phyloP scores from a whole-genome alignment of 2,797 vertebrate species.

The Phrynocephalus vlangalii region DNA sequence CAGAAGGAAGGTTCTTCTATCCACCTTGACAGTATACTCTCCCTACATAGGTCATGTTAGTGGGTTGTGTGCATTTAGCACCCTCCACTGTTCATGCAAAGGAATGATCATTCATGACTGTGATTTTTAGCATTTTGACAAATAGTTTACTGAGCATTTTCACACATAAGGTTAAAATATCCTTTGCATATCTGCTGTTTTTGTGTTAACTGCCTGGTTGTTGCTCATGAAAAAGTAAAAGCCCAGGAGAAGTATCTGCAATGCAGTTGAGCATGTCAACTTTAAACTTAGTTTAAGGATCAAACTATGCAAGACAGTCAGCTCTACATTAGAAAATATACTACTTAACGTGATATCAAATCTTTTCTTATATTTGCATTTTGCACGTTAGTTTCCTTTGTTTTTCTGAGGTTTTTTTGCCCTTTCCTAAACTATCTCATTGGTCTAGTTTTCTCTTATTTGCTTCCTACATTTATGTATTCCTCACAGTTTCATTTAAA shows the following conservation, averaged over 20 bases:
- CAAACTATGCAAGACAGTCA: neutral
- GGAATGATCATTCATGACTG: neutral
- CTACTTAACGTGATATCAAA: too few relatives aligned
- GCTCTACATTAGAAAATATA: too few relatives aligned
- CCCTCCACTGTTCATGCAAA: neutral
- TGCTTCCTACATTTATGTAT: too few relatives aligned
- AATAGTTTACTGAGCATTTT: neutral
- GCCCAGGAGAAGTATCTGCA: neutral
- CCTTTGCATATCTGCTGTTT: neutral
- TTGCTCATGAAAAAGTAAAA: neutral
- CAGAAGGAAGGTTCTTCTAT: neutral
- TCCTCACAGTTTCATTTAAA: too few relatives aligned
- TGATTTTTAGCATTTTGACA: neutral
- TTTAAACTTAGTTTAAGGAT: neutral
- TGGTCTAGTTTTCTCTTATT: too few relatives aligned
- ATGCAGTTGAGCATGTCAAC: too few relatives aligned
- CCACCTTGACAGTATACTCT: neutral
- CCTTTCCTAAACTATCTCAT: too few relatives aligned
- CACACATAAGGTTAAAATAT: neutral
- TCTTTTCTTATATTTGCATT: too few relatives aligned
- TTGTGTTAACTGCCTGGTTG: neutral
- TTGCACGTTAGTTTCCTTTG: too few relatives aligned
- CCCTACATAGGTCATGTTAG: constrained; percentile 8
- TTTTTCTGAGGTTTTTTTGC: too few relatives aligned
- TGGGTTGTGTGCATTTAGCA: neutral